Evolutionary conservation across 2,888 invertebrate species (phyloP), one percentile per base, ranked within the genome.

Genomic region (Lasius platythorax): DNA sequence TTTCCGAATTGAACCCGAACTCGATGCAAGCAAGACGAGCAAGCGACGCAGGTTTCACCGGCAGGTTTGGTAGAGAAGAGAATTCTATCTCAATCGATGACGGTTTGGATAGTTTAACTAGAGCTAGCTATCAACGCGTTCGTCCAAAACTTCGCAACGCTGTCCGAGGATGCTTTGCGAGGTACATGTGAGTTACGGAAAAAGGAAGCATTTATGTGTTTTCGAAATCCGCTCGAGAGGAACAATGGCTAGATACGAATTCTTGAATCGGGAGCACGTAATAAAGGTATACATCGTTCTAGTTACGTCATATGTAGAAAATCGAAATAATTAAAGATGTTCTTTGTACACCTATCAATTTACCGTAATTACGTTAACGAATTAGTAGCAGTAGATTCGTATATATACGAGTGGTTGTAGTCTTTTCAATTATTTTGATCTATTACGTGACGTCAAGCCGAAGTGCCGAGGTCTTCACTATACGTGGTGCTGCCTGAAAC

Each of bases 21-120:
- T 84, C 87, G 84, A 75, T 73, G 86, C 88, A 75, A 86, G 86
- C 87, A 84, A 85, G 87, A 86, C 76, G 18, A 63, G 56, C 40
- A 53, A 53, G n/a, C 68, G 68, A 79, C 61, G 87, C 78, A 75
- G 83, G 84, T 81, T 72, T 79, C 79, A 79, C 85, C 70, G 83
- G 81, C 88, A 90, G 90, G 90, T 87, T 90, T 90, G 84, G 82
- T 87, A 88, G 90, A 82, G 86, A 87, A 85, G 86, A 82, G 85
- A 91, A 91, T 89, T 91, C 91, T 91, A 92, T 91, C 92, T 92
- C 91, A 87, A 91, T 90, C 87, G 89, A 81, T 81, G 72, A 88
- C 75, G 87, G 87, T 91, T 92, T 90, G 86, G 88, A 86, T 93
- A 92, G 93, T 93, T 93, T 91, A 90, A 90, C 91, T 92, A 90